Percentiles rank a stretch among this genome's conserved stretches.
Conservation (phyloP, 2,888 invertebrate genomes). For the Napeogenes sylphis region DNA sequence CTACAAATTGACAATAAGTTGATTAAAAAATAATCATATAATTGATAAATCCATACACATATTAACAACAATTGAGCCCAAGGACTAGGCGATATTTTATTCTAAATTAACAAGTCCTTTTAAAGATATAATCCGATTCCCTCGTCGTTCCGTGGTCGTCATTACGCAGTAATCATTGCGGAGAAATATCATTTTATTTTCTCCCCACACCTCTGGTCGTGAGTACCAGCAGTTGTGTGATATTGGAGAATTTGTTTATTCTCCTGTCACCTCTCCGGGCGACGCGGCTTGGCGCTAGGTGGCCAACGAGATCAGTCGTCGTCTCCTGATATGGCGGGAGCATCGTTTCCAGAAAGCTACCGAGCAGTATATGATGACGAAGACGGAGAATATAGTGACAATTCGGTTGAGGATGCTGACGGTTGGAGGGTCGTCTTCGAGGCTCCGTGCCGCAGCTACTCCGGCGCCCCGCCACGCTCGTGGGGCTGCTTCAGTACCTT, state of each 20-base stretch:
- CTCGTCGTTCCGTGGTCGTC: neutral
- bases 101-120: no score
- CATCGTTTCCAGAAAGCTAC: constrained; percentile 55
- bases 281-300: constrained; percentile 48
- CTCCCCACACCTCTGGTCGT: no score
- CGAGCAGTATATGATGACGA: constrained; percentile 46
- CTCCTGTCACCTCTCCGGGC: constrained; percentile 13
- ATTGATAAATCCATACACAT: neutral
- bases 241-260: constrained; percentile 2
- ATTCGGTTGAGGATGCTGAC: constrained; percentile 43
- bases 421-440: constrained; percentile 31
- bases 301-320: constrained; percentile 58
- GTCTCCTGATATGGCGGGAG: constrained; percentile 55
- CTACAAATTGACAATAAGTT: neutral
- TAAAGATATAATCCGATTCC: no score
- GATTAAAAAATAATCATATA: neutral
- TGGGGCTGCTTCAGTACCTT: constrained; percentile 70
- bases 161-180: neutral
- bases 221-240: constrained; percentile 1
- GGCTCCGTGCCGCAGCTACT: constrained; percentile 47
- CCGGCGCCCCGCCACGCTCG: constrained; percentile 77
- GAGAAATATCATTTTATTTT: neutral
- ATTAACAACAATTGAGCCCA: no score
- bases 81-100: no score
- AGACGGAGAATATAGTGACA: constrained; percentile 44